Conservation (phyloP, 2,888 invertebrate species). For the Hydriomena furcata region DNA sequence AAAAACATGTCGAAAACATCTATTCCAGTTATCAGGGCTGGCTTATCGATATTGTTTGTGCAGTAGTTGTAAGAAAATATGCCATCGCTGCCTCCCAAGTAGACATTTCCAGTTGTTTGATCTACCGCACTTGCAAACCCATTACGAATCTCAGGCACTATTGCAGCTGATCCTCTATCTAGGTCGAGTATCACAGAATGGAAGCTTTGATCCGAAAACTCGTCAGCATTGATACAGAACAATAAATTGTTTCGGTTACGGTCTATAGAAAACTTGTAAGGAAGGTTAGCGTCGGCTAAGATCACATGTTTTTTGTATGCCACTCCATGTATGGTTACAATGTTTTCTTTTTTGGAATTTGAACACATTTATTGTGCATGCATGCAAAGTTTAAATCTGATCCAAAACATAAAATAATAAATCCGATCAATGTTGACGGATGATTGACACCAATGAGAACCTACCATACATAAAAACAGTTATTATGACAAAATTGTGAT, state of each 20-base stretch:
- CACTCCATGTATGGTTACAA: constrained; percentile 38
- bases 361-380: constrained; percentile 1
- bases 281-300: constrained; percentile 59
- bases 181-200: constrained; percentile 58
- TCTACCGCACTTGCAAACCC: constrained; percentile 66
- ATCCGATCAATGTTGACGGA: too few relatives aligned
- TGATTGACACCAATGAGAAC: too few relatives aligned
- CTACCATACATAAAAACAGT: too few relatives aligned
- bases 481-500: too few relatives aligned
- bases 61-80: constrained; percentile 56
- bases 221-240: constrained; percentile 66
- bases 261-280: constrained; percentile 58
- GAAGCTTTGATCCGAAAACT: constrained; percentile 64
- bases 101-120: constrained; percentile 49
- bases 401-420: too few relatives aligned
- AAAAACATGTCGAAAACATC: constrained; percentile 64
- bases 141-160: constrained; percentile 59
- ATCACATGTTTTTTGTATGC: constrained; percentile 49
- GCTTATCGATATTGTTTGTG: constrained; percentile 45
- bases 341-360: constrained; percentile 4
- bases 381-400: too few relatives aligned
- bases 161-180: constrained; percentile 41
- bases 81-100: constrained; percentile 64
- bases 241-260: constrained; percentile 50
- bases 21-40: constrained; percentile 45